Evolutionary conservation across 2,888 invertebrate genomes (phyloP).

Genomic region (Agrilus biguttatus): DNA sequence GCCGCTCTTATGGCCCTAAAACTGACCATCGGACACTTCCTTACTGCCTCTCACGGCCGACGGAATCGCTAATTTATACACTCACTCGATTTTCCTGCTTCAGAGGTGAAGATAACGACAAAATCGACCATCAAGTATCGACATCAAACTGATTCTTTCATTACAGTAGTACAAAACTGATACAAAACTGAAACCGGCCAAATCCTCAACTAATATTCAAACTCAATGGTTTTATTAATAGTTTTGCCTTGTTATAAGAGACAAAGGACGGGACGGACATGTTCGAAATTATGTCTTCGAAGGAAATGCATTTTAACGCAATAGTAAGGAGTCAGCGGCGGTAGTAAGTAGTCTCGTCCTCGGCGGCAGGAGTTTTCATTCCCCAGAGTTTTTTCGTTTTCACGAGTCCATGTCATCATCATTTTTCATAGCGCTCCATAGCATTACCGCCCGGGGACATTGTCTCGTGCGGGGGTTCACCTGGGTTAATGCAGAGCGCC

Average conservation of each 20-base stretch:
- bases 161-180: too few relatives aligned
- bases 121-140: too few relatives aligned
- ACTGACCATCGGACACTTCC: constrained; percentile 12
- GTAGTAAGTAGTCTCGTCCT: too few relatives aligned
- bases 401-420: constrained; percentile 30
- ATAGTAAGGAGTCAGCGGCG: too few relatives aligned
- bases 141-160: too few relatives aligned
- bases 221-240: too few relatives aligned
- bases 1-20: constrained; percentile 17
- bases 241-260: too few relatives aligned
- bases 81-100: constrained; percentile 1
- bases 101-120: not conserved
- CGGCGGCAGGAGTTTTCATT: constrained; percentile 6
- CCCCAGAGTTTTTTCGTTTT: constrained; percentile 25
- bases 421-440: constrained; percentile 29
- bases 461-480: constrained; percentile 28
- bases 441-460: constrained; percentile 32
- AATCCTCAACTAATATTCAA: too few relatives aligned
- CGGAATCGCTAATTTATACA: constrained; percentile 14
- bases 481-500: constrained; percentile 29
- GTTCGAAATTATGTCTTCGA: too few relatives aligned
- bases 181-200: too few relatives aligned
- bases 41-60: constrained; percentile 10
- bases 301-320: too few relatives aligned
- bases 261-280: too few relatives aligned